Evolutionary conservation across 2,113 vertebrate genomes (phyloP), one percentile per base, ranked within the genome.

Genomic region (Grantiella picta): DNA sequence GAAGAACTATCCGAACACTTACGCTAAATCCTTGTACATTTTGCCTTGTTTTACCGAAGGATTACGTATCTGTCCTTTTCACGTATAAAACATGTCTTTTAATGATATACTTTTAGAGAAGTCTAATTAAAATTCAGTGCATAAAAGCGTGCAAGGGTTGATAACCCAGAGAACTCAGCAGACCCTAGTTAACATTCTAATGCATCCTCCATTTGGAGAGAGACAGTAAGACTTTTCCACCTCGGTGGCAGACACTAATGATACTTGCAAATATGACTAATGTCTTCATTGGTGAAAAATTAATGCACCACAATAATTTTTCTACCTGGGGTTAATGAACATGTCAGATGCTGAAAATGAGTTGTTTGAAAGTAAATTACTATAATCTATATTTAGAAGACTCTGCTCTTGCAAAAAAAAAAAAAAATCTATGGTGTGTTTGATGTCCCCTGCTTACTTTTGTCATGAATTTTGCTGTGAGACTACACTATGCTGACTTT

Each of bases 291-390:
- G 98, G 98, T 98, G 97, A 98, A 99, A 98, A 99, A 99, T 99
- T 98, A 98, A 99, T 99, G 98, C 96, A 96, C 97, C 97, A 97
- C 97, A 98, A 98, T 98, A 98, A 99, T 98, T 99, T 99, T 98
- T 98, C 97, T 97, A 98, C 98, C 98, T 97, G 96, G 97, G 98
- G 99, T 99, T 99, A 99, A 99, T 99, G 99, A 99, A 99, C 97
- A 98, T 98, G 98, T 99, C 99, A 99, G 98, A 98, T 98, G 97
- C 97, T 98, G 98, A 99, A 98, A 99, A 99, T 99, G 95, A 99
- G 98, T 99, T 99, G 98, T 99, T 99, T 99, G 98, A 99, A 98
- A 98, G 98, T 98, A 99, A 99, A 99, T 99, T 98, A 99, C 98
- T 98, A 98, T 98, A 98, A 98, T 99, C 98, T 99, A 98, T 98